A percentile compares a stretch with the other conserved stretches of the same genome.
These are phyloP conservation scores for Acleris emargana DNA, from an alignment of 2,888 invertebrate genomes.

Conservation along the genomic window DNA sequence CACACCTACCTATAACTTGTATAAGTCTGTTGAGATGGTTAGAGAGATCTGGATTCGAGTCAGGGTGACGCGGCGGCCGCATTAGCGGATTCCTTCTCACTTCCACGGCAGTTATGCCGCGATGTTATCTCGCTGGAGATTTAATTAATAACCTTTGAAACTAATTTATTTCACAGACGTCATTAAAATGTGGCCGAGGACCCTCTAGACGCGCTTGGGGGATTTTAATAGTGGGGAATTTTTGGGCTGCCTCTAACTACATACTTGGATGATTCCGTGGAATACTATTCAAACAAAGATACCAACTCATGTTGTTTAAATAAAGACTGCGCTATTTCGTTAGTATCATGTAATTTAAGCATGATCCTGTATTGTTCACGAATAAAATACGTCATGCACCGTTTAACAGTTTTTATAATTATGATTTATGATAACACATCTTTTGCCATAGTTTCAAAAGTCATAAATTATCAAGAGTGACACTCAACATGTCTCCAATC, in stretches of 20 bases:
- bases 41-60: not conserved
- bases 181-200: slow-evolving; percentile 22
- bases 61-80: slow-evolving; percentile 1
- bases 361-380: too few relatives aligned
- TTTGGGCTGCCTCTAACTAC: not conserved
- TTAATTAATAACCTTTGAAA: slow-evolving; percentile 30
- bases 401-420: too few relatives aligned
- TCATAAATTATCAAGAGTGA: too few relatives aligned
- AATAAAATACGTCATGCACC: too few relatives aligned
- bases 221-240: not conserved
- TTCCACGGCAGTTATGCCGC: slow-evolving; percentile 20
- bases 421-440: too few relatives aligned
- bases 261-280: too few relatives aligned
- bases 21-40: not conserved
- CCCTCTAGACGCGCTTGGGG: not conserved
- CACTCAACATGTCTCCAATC: too few relatives aligned
- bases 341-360: too few relatives aligned
- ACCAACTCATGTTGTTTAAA: too few relatives aligned
- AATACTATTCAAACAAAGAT: not conserved
- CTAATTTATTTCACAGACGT: slow-evolving; percentile 14
- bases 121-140: slow-evolving; percentile 28
- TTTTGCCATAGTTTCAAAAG: too few relatives aligned
- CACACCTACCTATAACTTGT: not conserved
- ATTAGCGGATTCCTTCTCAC: slow-evolving; percentile 29
- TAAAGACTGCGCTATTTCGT: too few relatives aligned